Base-by-base conservation (phyloP, 1,140 invertebrate species). In the Muscidifurax raptorellus region DNA sequence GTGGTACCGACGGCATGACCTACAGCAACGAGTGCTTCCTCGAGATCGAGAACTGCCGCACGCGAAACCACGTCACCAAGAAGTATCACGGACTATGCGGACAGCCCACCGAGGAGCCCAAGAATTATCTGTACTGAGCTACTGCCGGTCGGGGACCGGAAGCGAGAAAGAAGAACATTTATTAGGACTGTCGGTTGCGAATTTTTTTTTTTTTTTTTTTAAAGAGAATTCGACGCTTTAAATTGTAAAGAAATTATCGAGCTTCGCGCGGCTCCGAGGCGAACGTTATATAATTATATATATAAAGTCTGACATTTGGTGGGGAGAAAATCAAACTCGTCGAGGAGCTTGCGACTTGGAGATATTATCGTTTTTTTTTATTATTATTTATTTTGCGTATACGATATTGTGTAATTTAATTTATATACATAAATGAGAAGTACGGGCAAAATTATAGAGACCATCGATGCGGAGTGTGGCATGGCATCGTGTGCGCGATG, bases 21-120 rank as follows among this genome's bases (percentile, higher is more conserved):
- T 99, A 99, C 94, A 96, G 96, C 87, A 99, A 99, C 91, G 96
- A 96, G 86, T 99, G 98, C 91, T 98, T 98, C 94, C 94, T 99
- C 86, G 96, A 97, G 90, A 96, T 98, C 90, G 97, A 98, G 93
- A 97, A 97, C 87, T 98, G 97, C 90, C 94, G 96, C 88, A 96
- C 96, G 84, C 95, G 96, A 93, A 95, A 94, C 83, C 90, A 95
- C 77, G 95, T 96, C 9, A 92, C 93, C 36, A 94, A 95, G 87
- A 94, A 94, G 83, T 94, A 96, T 88, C 94, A 95, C 88, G 96
- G 96, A 2, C 93, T 95, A 32, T 96, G 96, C 88, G 95, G 95
- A n/a, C 94, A 96, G 85, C 96, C 96, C 3, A 93, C 94, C 4
- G 94, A 95, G 81, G 94, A 95, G 87, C 94, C 95, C 36, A 96